Conservation (phyloP, 2,888 invertebrate genomes). For the Parascotia fuliginaria region DNA sequence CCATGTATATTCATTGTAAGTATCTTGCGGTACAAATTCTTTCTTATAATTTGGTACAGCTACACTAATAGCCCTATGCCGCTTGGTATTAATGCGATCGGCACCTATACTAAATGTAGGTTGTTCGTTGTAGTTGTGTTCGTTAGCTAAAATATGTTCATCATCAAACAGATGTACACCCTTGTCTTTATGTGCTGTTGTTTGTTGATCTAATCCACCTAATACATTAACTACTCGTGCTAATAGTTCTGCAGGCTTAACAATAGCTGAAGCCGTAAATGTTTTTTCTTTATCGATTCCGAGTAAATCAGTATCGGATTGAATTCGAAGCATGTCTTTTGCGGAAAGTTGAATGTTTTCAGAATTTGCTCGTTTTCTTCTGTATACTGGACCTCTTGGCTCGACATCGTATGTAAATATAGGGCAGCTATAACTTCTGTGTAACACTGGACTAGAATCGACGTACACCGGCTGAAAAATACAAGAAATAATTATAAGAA, state of each 20-base stretch:
- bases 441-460: slow-evolving; percentile 78
- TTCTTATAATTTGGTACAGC: slow-evolving; percentile 78
- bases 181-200: slow-evolving; percentile 76
- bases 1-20: slow-evolving; percentile 87
- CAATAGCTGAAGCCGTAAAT: slow-evolving; percentile 89
- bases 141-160: slow-evolving; percentile 90
- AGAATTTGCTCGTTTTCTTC: slow-evolving; percentile 88
- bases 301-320: slow-evolving; percentile 92
- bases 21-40: slow-evolving; percentile 69
- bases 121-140: too few species aligned
- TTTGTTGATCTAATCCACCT: slow-evolving; percentile 85
- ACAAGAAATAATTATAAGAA: slow-evolving; percentile 7
- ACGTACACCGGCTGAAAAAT: slow-evolving; percentile 90
- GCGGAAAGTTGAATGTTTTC: slow-evolving; percentile 84
- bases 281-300: slow-evolving; percentile 92
- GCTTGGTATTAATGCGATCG: slow-evolving; percentile 70
- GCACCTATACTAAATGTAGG: slow-evolving; percentile 85
- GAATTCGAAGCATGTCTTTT: slow-evolving; percentile 86
- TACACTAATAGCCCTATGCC: slow-evolving; percentile 88
- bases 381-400: slow-evolving; percentile 76
- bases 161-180: slow-evolving; percentile 90
- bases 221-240: slow-evolving; percentile 92
- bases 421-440: slow-evolving; percentile 89
- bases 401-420: slow-evolving; percentile 88
- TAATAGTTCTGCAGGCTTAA: slow-evolving; percentile 91